These are phyloP conservation scores for Spinibarbus caldwelli DNA, from an alignment of 2,797 vertebrate genomes.

Conservation along the genomic window DNA sequence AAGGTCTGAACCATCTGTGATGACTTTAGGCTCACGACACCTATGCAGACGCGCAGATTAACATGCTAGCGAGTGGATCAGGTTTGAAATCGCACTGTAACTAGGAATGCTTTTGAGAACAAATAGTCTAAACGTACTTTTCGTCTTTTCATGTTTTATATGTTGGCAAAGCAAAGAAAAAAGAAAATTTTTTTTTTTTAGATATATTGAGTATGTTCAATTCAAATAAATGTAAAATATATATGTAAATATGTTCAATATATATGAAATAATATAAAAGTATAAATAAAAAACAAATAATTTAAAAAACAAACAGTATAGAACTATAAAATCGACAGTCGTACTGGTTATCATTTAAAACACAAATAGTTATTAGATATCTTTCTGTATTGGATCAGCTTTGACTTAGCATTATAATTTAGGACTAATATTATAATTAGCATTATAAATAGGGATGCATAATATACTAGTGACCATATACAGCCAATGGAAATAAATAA, in stretches of 20 bases:
- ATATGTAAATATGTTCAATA: neutral
- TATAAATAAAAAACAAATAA: no score
- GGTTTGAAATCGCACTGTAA: neutral
- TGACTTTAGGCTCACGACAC: constrained; percentile 9
- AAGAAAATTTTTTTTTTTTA: no score
- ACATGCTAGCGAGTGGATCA: neutral
- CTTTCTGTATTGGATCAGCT: no score
- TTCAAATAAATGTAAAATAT: neutral
- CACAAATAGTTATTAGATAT: no score
- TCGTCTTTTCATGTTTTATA: neutral
- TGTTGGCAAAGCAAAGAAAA: neutral
- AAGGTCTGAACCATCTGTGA: constrained; percentile 37
- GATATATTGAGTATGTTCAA: neutral
- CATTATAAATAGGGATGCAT: neutral
- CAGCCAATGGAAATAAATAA: no score
- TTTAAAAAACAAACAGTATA: no score
- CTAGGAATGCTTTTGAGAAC: neutral
- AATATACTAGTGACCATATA: neutral
- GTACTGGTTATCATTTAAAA: no score
- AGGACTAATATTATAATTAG: neutral
- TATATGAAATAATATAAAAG: neutral
- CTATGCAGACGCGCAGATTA: neutral
- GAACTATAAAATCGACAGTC: no score
- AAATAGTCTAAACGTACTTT: neutral
- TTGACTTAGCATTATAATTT: no score